Conservation (phyloP, 2,797 vertebrate genomes). For the Leptoclinus maculatus region DNA sequence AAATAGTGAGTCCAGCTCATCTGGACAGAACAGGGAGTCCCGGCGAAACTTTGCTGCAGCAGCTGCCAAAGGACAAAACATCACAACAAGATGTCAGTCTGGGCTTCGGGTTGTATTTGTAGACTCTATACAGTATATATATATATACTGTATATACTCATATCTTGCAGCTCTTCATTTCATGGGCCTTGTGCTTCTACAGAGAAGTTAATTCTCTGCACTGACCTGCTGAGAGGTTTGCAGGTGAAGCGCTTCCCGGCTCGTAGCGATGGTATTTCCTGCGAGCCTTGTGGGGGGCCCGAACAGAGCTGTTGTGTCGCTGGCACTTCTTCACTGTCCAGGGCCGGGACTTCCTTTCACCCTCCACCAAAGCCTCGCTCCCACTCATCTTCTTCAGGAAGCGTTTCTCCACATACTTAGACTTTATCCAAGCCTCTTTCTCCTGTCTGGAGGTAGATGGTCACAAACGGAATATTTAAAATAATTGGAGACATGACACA, state of each 20-base stretch:
- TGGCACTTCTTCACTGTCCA: slow-evolving; percentile 92
- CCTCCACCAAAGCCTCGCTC: slow-evolving; percentile 76
- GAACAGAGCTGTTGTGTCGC: slow-evolving; percentile 87
- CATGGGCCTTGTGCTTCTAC: not conserved
- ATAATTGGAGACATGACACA: not conserved
- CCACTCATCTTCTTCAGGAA: slow-evolving; percentile 90
- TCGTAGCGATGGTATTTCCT: slow-evolving; percentile 90
- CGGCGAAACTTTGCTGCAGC: slow-evolving; percentile 91
- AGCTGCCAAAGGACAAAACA: slow-evolving; percentile 67
- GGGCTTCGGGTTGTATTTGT: not conserved
- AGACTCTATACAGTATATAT: not conserved
- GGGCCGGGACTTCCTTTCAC: slow-evolving; percentile 86
- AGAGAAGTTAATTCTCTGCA: not conserved
- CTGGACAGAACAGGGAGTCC: slow-evolving; percentile 96
- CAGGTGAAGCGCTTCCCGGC: slow-evolving; percentile 83
- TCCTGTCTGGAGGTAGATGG: slow-evolving; percentile 87
- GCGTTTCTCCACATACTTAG: slow-evolving; percentile 96
- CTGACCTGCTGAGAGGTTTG: slow-evolving; percentile 90
- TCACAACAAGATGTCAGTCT: slow-evolving; percentile 6
- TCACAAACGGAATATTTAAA: not conserved
- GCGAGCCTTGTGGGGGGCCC: slow-evolving; percentile 82
- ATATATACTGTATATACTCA: no score
- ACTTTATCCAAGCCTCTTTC: slow-evolving; percentile 98
- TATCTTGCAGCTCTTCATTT: not conserved
- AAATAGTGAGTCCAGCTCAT: slow-evolving; percentile 96